Evolutionary conservation across 2,888 invertebrate genomes (phyloP).

Genomic region (Eristalis pertinax): DNA sequence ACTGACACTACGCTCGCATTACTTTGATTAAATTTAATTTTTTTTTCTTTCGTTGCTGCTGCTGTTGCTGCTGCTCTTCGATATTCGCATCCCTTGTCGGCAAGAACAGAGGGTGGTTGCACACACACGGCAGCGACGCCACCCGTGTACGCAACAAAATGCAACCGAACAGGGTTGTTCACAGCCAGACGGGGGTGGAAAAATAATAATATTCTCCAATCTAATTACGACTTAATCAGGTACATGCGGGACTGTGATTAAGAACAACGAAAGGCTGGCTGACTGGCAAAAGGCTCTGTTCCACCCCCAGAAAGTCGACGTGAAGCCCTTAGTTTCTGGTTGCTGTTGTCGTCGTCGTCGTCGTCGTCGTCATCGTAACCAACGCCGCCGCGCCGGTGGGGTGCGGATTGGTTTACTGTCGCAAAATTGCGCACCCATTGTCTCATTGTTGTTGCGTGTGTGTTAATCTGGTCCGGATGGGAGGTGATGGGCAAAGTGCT

Average conservation of each 20-base stretch:
- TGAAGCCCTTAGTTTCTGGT: not conserved
- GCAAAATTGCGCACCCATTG: slow-evolving; percentile 69
- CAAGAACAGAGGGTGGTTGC: slow-evolving; percentile 12
- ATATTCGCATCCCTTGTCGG: slow-evolving; percentile 42
- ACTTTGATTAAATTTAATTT: slow-evolving; percentile 72
- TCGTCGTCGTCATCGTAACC: not conserved
- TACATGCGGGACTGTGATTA: slow-evolving; percentile 78
- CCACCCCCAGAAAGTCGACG: not conserved
- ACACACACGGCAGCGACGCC: not conserved
- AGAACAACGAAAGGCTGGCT: slow-evolving; percentile 60
- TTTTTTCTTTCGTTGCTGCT: slow-evolving; percentile 1
- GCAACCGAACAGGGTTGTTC: slow-evolving; percentile 42
- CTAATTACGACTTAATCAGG: slow-evolving; percentile 82
- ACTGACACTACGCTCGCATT: slow-evolving; percentile 54
- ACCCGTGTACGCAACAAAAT: slow-evolving; percentile 43
- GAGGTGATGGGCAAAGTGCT: slow-evolving; percentile 49
- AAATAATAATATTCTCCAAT: slow-evolving; percentile 79
- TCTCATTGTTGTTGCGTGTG: slow-evolving; percentile 64
- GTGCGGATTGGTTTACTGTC: slow-evolving; percentile 69
- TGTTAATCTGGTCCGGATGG: slow-evolving; percentile 67
- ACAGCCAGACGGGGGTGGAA: slow-evolving; percentile 52
- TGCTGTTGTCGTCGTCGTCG: not conserved
- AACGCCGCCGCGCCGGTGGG: slow-evolving; percentile 37
- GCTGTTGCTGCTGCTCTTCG: not conserved
- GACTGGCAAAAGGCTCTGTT: slow-evolving; percentile 53